Evolutionary conservation across 2,888 invertebrate genomes (phyloP), one percentile per base, ranked within the genome.

Genomic region (Drosophila helvetica): DNA sequence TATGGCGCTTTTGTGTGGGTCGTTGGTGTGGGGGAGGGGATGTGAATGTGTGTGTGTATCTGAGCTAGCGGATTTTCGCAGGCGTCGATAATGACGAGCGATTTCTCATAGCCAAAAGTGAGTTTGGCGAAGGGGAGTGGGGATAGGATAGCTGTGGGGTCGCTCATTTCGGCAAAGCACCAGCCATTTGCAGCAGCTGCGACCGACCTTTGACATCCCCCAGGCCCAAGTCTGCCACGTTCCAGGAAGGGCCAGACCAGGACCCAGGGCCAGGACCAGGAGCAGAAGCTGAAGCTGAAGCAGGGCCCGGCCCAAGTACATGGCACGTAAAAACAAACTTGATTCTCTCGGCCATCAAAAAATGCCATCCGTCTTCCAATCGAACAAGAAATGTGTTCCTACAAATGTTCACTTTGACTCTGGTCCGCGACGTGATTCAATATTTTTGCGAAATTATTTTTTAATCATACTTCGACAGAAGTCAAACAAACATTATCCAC

Each of bases 141-240:
- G 30, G 30, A 15, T 2, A 5, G 15, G 5, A 33, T 3, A 33
- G 33, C 33, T 15, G 33, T 38, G 50, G 33, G 19, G 43, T 15
- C 59, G 42, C 82, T 80, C 84, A 86, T 84, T 87, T 86, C 57
- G 77, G 33, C 77, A 78, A 86, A 88, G 88, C 85, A 85, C 88
- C 86, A 88, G 85, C 87, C 88, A 86, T 86, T 86, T 87, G 87
- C 83, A 85, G 75, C 89, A 88, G 87, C 87, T 86, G 86, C 82
- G 86, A 82, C 86, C 86, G 86, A 85, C 86, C 86, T 86, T 88
- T 86, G 86, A 88, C 88, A 86, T 86, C 68, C 80, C 47, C 46
- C 59, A 68, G 70, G 74, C 73, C 45, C 64, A 68, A 71, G 70
- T 77, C 77, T 64, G 70, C 60, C 61, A 69, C 73, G 74, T 47